Conservation (phyloP, 2,797 vertebrate species). For the Sebastes nivosus region DNA sequence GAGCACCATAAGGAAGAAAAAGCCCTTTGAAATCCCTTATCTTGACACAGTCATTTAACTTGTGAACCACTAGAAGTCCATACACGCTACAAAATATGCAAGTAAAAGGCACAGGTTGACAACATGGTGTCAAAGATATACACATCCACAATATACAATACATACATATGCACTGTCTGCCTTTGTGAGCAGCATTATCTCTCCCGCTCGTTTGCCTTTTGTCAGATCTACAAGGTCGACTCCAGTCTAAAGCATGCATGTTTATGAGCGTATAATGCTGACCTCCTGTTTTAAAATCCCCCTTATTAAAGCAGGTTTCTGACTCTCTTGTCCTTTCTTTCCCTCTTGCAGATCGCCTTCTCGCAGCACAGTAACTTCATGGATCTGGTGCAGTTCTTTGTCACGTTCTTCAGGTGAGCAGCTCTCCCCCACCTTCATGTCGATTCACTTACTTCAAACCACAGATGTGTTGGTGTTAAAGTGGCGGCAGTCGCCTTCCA, state of each 20-base stretch:
- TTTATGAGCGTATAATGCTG: slow-evolving; percentile 29
- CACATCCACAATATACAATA: not conserved
- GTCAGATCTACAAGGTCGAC: slow-evolving; percentile 43
- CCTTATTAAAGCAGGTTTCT: slow-evolving; percentile 26
- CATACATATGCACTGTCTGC: not conserved
- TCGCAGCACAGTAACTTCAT: slow-evolving; percentile 99
- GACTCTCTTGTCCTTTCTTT: not conserved
- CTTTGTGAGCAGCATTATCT: not conserved
- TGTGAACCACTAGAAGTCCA: not conserved
- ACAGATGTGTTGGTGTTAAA: not conserved
- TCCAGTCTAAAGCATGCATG: not conserved
- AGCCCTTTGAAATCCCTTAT: not conserved
- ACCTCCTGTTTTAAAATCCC: slow-evolving; percentile 20
- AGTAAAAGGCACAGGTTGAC: not conserved
- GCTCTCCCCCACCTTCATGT: not conserved
- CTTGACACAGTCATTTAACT: not conserved
- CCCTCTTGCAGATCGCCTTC: slow-evolving; percentile 91
- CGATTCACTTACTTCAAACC: not conserved
- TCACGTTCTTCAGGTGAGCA: slow-evolving; percentile 98
- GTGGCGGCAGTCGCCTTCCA: not conserved
- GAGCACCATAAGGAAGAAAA: not conserved
- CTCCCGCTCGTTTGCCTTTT: not conserved
- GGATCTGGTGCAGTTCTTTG: slow-evolving; percentile 99
- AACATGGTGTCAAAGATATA: not conserved
- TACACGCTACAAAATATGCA: not conserved